These are phyloP conservation scores for Salmo trutta DNA, from an alignment of 2,797 vertebrate genomes.

Conservation along the genomic window DNA sequence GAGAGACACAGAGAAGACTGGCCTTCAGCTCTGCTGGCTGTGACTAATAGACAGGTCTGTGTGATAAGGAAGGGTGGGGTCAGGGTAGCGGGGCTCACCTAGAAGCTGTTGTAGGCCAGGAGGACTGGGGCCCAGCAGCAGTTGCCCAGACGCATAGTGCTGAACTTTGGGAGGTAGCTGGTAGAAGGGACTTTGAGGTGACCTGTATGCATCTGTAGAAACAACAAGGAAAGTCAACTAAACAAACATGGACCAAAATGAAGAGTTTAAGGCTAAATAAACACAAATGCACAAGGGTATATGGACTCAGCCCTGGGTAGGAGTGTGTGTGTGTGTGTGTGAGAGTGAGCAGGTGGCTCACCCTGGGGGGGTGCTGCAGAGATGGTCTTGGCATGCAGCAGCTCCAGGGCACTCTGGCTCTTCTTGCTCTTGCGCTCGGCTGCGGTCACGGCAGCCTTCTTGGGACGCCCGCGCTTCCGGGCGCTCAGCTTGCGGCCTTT, in stretches of 20 bases:
- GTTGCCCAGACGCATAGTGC: constrained; percentile 88
- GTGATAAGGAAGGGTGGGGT: neutral
- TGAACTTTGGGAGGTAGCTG: constrained; percentile 99
- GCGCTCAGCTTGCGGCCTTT: constrained; percentile 93
- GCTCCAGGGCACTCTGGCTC: constrained; percentile 89
- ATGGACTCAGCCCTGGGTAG: neutral
- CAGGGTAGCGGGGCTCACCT: constrained; percentile 73
- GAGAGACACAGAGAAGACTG: constrained; percentile 9
- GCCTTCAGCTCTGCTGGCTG: neutral
- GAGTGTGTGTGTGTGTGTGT: neutral
- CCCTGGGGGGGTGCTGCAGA: constrained; percentile 90
- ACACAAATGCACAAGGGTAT: neutral
- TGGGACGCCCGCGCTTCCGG: constrained; percentile 93
- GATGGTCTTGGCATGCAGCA: constrained; percentile 90
- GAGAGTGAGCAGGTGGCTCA: constrained; percentile 61
- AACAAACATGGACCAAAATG: neutral
- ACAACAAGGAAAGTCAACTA: neutral
- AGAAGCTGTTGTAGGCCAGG: constrained; percentile 95
- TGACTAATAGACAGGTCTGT: neutral
- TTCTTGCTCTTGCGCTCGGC: constrained; percentile 90
- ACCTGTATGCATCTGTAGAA: constrained; percentile 86
- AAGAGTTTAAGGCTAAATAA: neutral
- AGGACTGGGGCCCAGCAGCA: constrained; percentile 87
- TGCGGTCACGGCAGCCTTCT: constrained; percentile 82
- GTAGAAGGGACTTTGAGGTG: constrained; percentile 94